phyloP scores from a whole-genome alignment of 2,888 invertebrate genomes.

The Biston stratarius region DNA sequence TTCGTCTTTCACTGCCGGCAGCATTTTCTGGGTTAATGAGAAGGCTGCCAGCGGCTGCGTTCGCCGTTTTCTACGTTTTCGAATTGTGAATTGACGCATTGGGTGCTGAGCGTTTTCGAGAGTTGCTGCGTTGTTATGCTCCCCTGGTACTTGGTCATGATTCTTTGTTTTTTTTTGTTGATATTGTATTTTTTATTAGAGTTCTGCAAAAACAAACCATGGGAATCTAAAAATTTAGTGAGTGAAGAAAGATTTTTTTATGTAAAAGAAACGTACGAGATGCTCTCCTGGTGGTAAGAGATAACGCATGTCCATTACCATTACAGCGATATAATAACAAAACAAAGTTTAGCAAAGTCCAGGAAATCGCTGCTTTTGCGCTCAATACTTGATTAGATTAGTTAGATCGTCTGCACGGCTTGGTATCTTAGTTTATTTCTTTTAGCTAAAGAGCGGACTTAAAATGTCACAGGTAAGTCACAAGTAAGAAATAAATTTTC shows the following conservation, averaged over 20 bases:
- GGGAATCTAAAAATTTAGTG: neutral
- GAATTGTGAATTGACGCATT: slow-evolving; percentile 75
- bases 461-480: too few relatives aligned
- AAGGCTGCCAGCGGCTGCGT: slow-evolving; percentile 67
- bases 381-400: too few relatives aligned
- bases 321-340: too few relatives aligned
- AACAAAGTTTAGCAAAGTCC: too few relatives aligned
- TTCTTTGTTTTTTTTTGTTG: slow-evolving; percentile 35
- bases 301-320: too few relatives aligned
- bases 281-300: too few relatives aligned
- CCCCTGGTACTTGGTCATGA: slow-evolving; percentile 61
- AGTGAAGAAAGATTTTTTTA: neutral
- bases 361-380: too few relatives aligned
- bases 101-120: slow-evolving; percentile 61
- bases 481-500: too few relatives aligned
- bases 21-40: slow-evolving; percentile 84
- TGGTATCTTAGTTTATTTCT: too few relatives aligned
- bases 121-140: slow-evolving; percentile 66
- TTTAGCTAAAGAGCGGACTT: too few relatives aligned
- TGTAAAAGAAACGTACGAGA: too few relatives aligned
- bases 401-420: too few relatives aligned
- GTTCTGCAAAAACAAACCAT: slow-evolving; percentile 9
- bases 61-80: slow-evolving; percentile 82
- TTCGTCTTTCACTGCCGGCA: slow-evolving; percentile 83
- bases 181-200: slow-evolving; percentile 25